Base-by-base conservation (phyloP, 2,888 invertebrate genomes). In the Epinotia demarniana region DNA sequence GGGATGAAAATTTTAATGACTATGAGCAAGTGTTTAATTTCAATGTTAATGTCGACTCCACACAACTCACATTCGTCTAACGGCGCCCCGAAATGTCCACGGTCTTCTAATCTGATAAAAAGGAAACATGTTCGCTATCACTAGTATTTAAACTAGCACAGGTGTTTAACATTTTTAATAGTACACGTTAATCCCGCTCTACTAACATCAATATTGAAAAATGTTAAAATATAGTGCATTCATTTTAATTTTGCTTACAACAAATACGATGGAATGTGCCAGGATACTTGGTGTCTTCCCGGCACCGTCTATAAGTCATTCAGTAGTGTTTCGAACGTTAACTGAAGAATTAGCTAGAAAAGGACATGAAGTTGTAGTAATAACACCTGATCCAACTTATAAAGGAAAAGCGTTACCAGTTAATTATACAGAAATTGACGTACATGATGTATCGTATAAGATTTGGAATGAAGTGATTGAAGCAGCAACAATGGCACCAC, bases 361-460 rank as follows among this genome's bases (percentile, higher is more conserved):
- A 39, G 85, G 87, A 0, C 86, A 87, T 73, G 81, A 85, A 76
- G 79, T 87, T 0, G 80, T 80, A 0, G 78, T 85, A 0, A 73
- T 86, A 0, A 87, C 86, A 1, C 69, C 87, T 2, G 84, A 87
- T 71, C 85, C 87, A 0, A 79, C 77, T 1, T 84, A 78, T 43
- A 73, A 80, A 6, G 81, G 82, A 72, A 81, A 81, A 6, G n/a
- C 80, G 39, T 27, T 79, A 0, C 85, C 85, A 5, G 55, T 43
- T n/a, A 87, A 88, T 68, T 55, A 86, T 3, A 87, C 81, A n/a
- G 87, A 88, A 81, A 85, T 89, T 4, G 85, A 87, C 19, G 76
- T 87, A 0, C 86, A 87, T 46, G 84, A 87, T 71, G 55, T 83
- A 2, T 85, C 87, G 0, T 85, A 87, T 61, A 33, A 77, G n/a